Evolutionary conservation across 2,113 vertebrate genomes (phyloP), one percentile per base, ranked within the genome.

Genomic region (Cololabis saira): DNA sequence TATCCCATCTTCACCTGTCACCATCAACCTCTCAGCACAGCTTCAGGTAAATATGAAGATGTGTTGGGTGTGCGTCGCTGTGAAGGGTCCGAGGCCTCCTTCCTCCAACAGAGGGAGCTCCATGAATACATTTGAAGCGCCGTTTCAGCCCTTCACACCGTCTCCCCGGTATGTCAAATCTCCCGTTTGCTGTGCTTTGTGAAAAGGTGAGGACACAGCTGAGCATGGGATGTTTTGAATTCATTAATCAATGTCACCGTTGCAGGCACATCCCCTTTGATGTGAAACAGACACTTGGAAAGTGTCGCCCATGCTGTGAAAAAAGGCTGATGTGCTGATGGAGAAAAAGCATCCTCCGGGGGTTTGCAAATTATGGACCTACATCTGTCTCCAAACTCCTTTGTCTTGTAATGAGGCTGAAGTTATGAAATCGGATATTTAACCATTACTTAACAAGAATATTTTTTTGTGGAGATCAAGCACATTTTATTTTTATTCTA

Each of bases 251-350:
- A 59, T 84, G 88, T 87, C 91, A 87, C 87, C 1, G 79, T 76
- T 74, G 83, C 65, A 48, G 74, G 60, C 72, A 22, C 81, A 54
- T 88, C 85, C 84, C 72, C 92, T 94, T 93, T 93, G 92, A 92
- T 93, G 93, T 91, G 90, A 89, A 91, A 79, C 91, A 92, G 92
- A 91, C 91, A 87, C 91, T 69, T 80, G 27, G 67, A 68, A 84
- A 74, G 70, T 87, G 81, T 87, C 76, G 67, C 78, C 65, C 84
- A 85, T 74, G 89, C 78, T 89, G 90, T 81, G 87, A 90, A 81
- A 78, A 91, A 84, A 90, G 79, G 71, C 49, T 70, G 68, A 81
- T 64, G 89, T 87, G 87, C 84, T 91, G 92, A 93, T 88, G 90
- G 93, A 90, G 84, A 78, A 76, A 87, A 92, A 87, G 84, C 92